Conservation (phyloP, 1,140 invertebrate species). For the Idris sp. region DNA sequence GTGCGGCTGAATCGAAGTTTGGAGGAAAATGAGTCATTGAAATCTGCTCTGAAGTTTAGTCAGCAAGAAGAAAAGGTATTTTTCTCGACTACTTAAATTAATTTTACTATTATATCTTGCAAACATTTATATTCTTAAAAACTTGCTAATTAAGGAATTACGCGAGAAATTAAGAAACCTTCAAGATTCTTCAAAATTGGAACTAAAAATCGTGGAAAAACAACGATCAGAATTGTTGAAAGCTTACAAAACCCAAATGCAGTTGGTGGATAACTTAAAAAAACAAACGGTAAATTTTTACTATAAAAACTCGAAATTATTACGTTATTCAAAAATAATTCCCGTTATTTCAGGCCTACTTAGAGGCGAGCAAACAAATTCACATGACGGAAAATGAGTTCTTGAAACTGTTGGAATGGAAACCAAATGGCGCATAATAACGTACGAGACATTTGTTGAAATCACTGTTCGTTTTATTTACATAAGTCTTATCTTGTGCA, state of each 20-base stretch:
- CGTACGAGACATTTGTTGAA: slow-evolving; percentile 41
- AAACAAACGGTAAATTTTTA: slow-evolving; percentile 76
- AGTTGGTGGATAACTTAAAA: slow-evolving; percentile 79
- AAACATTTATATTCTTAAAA: too few species aligned
- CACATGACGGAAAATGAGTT: slow-evolving; percentile 76
- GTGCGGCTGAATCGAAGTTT: slow-evolving; percentile 75
- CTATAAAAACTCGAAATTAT: not conserved
- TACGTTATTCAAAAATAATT: slow-evolving; percentile 9
- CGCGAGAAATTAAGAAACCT: slow-evolving; percentile 74
- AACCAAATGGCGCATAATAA: slow-evolving; percentile 54
- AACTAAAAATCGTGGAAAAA: slow-evolving; percentile 75
- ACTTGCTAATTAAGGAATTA: slow-evolving; percentile 73
- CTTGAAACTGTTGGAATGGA: slow-evolving; percentile 75
- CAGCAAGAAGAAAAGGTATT: slow-evolving; percentile 79
- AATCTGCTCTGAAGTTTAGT: slow-evolving; percentile 69
- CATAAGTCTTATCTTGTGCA: slow-evolving; percentile 70
- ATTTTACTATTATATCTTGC: too few species aligned
- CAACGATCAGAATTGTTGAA: slow-evolving; percentile 76
- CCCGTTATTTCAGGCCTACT: slow-evolving; percentile 74
- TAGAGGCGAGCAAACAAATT: slow-evolving; percentile 73
- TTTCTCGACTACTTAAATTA: too few species aligned
- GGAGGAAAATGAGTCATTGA: slow-evolving; percentile 77
- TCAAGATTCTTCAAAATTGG: slow-evolving; percentile 62
- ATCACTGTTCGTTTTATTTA: slow-evolving; percentile 72
- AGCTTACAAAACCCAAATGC: slow-evolving; percentile 78